Base-by-base conservation (phyloP, 2,888 invertebrate species). In the Herminia tarsipennalis region DNA sequence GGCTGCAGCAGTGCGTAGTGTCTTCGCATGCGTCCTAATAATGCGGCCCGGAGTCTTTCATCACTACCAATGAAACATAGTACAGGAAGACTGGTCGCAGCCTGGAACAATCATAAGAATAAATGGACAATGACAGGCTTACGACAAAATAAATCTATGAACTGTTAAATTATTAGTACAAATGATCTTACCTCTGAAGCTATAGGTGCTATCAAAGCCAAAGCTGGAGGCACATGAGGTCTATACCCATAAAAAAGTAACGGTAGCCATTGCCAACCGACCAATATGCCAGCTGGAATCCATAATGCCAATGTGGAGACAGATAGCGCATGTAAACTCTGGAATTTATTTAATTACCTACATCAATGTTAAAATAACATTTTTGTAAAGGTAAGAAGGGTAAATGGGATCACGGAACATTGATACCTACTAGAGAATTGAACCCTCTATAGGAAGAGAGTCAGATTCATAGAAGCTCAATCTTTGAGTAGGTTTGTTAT, bases 201-300 rank as follows among this genome's bases (percentile, higher is more conserved):
- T 35, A 92, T 83, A 3, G 92, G 86, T 14, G 92, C 92, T 29
- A 92, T 76, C 13, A 93, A 61, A 1, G 88, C 85, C 22, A 93
- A 66, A 1, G 83, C 82, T 1, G 86, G 78, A 1, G 92, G 92
- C n/a, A 92, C 83, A 37, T 90, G 88, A 14, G 83, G 79, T 48
- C 87, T 77, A 54, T 87, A 89, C 16, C 87, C 87, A 34, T 84
- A 78, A 21, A 82, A 47, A 33, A 91, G 66, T 9, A 85, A 63
- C 0, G 91, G 88, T 3, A 88, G 50, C 89, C 90, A 89, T 57
- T 92, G 88, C 87, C 89, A 92, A 21, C 87, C 85, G 4, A 82
- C 78, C 56, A 89, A 65, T 25, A 93, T 70, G 1, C 78, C 89
- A n/a, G 91, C 84, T 1, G 93, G 93, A 12, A 89, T 75, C 92